Conservation (phyloP, 2,797 vertebrate genomes). For the Gadopsis bispinosus region DNA sequence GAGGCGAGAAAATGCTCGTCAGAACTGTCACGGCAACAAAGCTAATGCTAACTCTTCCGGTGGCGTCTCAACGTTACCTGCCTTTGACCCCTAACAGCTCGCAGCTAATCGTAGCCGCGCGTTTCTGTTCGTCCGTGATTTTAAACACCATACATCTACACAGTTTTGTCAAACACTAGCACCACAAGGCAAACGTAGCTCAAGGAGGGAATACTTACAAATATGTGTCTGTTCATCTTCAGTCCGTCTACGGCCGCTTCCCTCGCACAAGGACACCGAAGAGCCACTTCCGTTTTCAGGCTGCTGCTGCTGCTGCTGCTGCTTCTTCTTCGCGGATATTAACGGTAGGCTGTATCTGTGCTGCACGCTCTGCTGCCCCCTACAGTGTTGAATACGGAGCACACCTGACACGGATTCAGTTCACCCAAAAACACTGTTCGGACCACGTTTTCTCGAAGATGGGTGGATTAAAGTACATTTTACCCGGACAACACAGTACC, state of each 20-base stretch:
- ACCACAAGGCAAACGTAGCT: fast-evolving
- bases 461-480: not conserved
- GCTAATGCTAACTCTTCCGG: conserved; percentile 45
- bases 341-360: too few relatives aligned
- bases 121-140: fast-evolving
- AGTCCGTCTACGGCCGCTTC: not conserved
- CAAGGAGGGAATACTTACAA: conserved; percentile 38
- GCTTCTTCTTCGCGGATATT: conserved; percentile 25
- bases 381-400: fast-evolving
- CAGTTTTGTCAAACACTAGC: fast-evolving
- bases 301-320: conserved; percentile 10
- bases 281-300: conserved; percentile 43
- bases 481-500: not conserved
- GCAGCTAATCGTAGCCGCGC: fast-evolving
- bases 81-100: conserved; percentile 55
- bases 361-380: conserved; percentile 30
- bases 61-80: not conserved
- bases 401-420: not conserved
- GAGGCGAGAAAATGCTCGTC: fast-evolving
- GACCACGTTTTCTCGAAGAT: not conserved
- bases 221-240: conserved; percentile 69
- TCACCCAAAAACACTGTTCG: too few relatives aligned
- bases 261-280: conserved; percentile 67
- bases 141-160: fast-evolving
- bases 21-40: not conserved